Conservation (phyloP, 2,888 invertebrate genomes). For the Ormyrus thymus region DNA sequence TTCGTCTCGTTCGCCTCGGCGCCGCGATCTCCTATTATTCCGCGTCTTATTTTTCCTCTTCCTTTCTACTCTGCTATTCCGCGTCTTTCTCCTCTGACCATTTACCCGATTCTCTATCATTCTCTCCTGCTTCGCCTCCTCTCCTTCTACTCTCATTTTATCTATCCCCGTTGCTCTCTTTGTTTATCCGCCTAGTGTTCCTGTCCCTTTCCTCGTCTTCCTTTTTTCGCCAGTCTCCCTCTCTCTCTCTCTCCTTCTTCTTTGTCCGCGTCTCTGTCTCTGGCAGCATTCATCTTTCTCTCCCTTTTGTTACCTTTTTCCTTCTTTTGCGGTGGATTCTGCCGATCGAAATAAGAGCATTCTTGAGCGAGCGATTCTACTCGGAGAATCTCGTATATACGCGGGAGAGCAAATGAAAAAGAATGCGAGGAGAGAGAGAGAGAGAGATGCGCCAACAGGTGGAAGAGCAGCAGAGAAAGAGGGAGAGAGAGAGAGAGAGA, state of each 20-base stretch:
- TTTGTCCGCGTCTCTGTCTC: slow-evolving; percentile 19
- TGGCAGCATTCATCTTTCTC: slow-evolving; percentile 32
- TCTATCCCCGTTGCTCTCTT: slow-evolving; percentile 29
- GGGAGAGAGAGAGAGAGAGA: slow-evolving; percentile 28
- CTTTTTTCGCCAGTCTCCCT: slow-evolving; percentile 19
- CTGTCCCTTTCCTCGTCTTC: slow-evolving; percentile 15
- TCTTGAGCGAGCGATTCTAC: slow-evolving; percentile 38
- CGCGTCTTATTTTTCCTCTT: slow-evolving; percentile 38
- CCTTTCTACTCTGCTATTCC: slow-evolving; percentile 29
- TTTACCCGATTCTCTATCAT: slow-evolving; percentile 52
- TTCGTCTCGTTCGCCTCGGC: not conserved
- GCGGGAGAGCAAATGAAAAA: slow-evolving; percentile 28
- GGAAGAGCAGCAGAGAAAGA: not conserved
- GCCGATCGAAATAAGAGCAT: slow-evolving; percentile 53
- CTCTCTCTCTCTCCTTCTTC: not conserved
- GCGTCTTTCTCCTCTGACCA: slow-evolving; percentile 51
- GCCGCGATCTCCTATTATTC: slow-evolving; percentile 55
- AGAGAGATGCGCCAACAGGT: slow-evolving; percentile 5
- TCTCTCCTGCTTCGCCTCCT: slow-evolving; percentile 39
- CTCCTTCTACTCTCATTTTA: slow-evolving; percentile 32
- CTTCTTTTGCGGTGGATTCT: slow-evolving; percentile 45
- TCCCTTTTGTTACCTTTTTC: slow-evolving; percentile 29
- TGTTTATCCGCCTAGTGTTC: slow-evolving; percentile 31
- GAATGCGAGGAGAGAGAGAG: slow-evolving; percentile 30
- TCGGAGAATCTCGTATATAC: slow-evolving; percentile 33